Base-by-base conservation (phyloP, 2,113 vertebrate species). In the Empidonax alnorum region DNA sequence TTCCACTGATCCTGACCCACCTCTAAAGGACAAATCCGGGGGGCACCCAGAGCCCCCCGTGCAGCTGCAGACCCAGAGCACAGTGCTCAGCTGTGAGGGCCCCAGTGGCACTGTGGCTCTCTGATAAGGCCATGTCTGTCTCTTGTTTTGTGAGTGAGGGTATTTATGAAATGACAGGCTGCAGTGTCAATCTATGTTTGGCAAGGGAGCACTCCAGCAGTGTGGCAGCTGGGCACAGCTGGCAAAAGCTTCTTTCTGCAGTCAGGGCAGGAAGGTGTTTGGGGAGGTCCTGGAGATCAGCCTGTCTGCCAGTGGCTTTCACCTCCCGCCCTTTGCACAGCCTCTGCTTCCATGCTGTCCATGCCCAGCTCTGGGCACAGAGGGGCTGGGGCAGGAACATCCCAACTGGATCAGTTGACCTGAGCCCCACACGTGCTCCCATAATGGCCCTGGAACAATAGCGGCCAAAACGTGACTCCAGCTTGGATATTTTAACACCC, bases 121-220 rank as follows among this genome's bases (percentile, higher is more conserved):
- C 78, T 0, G 21, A 66, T 83, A 95, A 95, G 85, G 72, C 90
- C 39, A 4, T 3, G 8, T 30, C 82, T 93, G 91, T 69, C 89
- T 94, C 75, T 37, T 49, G 58, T 78, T 95, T 79, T 2, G 0
- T 0, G 9, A 80, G 50, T 27, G 44, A 92, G 77, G 69, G n/a
- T 89, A 78, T 84, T 94, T 94, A 78, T 68, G 77, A 95, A 84
- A 91, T 31, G 53, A 87, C 87, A 91, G 89, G 67, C 76, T 89
- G 77, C 84, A 27, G 49, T 39, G 71, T 37, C 84, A 95, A 89
- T 75, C 90, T 95, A 47, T 31, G 56, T 62, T 7, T 91, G 87
- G 89, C 73, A 56, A 87, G 50, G 4, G 0, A 92, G n/a, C 12
- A 4, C 7, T 35, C 37, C 59, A 72, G 79, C 75, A 83, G 82